Percentiles rank a stretch among this genome's conserved stretches.
phyloP scores from a whole-genome alignment of 2,888 invertebrate genomes.

The Eilema griseolum region DNA sequence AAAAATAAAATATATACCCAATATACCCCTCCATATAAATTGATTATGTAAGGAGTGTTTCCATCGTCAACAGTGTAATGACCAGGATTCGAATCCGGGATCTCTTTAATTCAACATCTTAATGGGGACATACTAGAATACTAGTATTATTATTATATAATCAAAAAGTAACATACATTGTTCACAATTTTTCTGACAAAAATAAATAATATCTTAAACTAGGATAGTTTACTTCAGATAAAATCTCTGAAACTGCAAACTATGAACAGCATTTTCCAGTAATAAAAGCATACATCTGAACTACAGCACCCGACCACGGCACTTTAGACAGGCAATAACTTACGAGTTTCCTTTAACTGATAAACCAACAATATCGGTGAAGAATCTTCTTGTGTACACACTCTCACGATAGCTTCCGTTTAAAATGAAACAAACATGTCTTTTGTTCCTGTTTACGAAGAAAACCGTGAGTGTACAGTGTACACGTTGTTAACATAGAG shows the following conservation, averaged over 20 bases:
- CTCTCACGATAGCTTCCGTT: conserved; percentile 40
- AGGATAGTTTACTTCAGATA: not conserved
- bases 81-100: no score
- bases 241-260: not conserved
- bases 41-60: no score
- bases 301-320: not conserved
- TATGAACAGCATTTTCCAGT: not conserved
- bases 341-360: conserved; percentile 22
- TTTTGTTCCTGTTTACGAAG: conserved; percentile 33
- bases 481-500: not conserved
- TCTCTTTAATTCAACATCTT: no score
- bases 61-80: no score
- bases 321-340: conserved; percentile 22
- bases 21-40: no score
- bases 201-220: not conserved
- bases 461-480: conserved; percentile 19
- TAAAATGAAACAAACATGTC: conserved; percentile 36
- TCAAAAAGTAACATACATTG: no score
- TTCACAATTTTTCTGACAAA: no score
- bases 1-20: no score
- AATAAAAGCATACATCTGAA: conserved; percentile 15
- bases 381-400: conserved; percentile 50
- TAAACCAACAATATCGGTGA: conserved; percentile 45
- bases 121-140: no score
- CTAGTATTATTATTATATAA: no score